Evolutionary conservation across 2,888 invertebrate genomes (phyloP).

Genomic region (Andrena hattorfiana): DNA sequence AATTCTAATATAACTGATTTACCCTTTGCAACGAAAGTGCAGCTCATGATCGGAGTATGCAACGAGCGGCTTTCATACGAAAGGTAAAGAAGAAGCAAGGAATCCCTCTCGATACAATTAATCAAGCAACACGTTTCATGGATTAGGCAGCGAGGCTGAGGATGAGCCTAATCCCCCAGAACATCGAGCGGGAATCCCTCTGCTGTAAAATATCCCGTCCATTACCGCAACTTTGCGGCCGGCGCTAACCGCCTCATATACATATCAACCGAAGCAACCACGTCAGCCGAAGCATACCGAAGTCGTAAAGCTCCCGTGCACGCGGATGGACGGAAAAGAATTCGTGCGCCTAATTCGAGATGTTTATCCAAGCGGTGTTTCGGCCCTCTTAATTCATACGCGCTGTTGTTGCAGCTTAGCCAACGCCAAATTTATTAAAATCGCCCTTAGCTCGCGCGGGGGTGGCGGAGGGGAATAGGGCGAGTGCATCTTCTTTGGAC

Average conservation of each 20-base stretch:
- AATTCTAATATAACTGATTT: too few relatives aligned
- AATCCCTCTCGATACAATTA: slow-evolving; percentile 15
- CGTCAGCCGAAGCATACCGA: slow-evolving; percentile 63
- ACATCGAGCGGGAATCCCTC: slow-evolving; percentile 50
- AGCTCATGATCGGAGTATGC: too few relatives aligned
- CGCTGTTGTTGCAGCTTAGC: slow-evolving; percentile 84
- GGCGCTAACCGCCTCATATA: slow-evolving; percentile 57
- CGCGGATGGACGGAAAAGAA: slow-evolving; percentile 72
- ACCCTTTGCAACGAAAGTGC: too few relatives aligned
- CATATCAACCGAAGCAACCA: slow-evolving; percentile 46
- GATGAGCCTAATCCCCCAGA: slow-evolving; percentile 50
- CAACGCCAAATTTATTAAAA: slow-evolving; percentile 84
- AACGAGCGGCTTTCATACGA: background rate
- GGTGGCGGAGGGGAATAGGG: too few relatives aligned
- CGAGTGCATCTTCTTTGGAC: background rate
- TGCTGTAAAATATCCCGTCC: slow-evolving; percentile 68
- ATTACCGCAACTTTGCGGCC: slow-evolving; percentile 64
- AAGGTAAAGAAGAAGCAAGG: background rate
- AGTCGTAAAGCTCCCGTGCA: slow-evolving; percentile 69
- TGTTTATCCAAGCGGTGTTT: slow-evolving; percentile 83
- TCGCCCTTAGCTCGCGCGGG: slow-evolving; percentile 70
- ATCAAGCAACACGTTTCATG: slow-evolving; percentile 27
- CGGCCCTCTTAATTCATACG: slow-evolving; percentile 83
- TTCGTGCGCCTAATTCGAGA: slow-evolving; percentile 83
- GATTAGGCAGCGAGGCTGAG: slow-evolving; percentile 23